Evolutionary conservation across 1,140 invertebrate species (phyloP), one percentile per base, ranked within the genome.

Genomic region (Bombus waltoni): DNA sequence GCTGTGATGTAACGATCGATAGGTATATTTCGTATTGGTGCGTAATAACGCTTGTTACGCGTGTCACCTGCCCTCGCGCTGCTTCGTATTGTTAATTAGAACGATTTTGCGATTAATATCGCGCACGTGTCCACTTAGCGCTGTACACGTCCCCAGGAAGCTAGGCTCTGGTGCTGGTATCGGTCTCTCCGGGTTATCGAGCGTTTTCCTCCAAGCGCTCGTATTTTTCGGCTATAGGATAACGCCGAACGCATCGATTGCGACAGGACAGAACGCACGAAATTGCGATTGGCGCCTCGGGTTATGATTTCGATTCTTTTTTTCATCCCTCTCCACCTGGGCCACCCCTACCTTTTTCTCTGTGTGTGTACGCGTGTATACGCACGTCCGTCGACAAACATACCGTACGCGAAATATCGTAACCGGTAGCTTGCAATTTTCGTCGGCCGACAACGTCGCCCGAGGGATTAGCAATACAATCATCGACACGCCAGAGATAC

Each of bases 381-480:
- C 72, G 10, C n/a, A 15, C 62, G 44, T 53, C 59, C 28, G 28
- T 44, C 70, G 73, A 57, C 77, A 68, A 66, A 84, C 68, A 35
- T 70, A 66, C 65, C 74, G 76, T 81, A 75, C 71, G 82, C 77
- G 87, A 90, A 89, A 90, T 90, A 90, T 90, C 77, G 83, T 90
- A 82, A 88, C 80, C 86, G 83, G 83, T 81, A 90, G 83, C 86
- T 88, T 85, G 81, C 76, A 90, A 90, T 88, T 90, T 90, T 90
- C 89, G 53, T 72, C 42, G 53, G 13, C 65, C 38, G 74, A 70
- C 86, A 88, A 90, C 78, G 76, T 90, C 73, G 89, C 89, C 86
- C 76, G 40, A 85, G 89, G 89, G 89, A 80, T 89, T 82, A 80
- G 86, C 82, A 71, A 85, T 81, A 81, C 84, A 86, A 85, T 88